These are phyloP conservation scores for Argyrosomus japonicus DNA, from an alignment of 2,113 vertebrate genomes.

Conservation along the genomic window DNA sequence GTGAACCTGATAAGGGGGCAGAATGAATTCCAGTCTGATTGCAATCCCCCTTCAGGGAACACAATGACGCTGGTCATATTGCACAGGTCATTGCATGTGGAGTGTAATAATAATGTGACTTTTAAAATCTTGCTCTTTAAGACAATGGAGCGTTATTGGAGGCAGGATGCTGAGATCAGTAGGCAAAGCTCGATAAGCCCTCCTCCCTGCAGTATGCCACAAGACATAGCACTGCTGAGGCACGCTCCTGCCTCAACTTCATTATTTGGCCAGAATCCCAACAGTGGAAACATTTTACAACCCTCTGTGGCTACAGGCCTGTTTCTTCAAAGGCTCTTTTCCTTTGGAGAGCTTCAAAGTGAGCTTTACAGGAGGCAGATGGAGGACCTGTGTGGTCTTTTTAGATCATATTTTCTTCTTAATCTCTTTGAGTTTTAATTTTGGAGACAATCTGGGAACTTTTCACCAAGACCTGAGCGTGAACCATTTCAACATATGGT, in stretches of 20 bases:
- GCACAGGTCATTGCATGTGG: conserved; percentile 32
- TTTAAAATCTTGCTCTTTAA: conserved; percentile 53
- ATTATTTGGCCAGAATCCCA: conserved; percentile 58
- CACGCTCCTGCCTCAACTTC: conserved; percentile 58
- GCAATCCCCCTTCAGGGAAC: conserved; percentile 13
- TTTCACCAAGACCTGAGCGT: conserved; percentile 14
- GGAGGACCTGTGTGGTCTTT: conserved; percentile 62
- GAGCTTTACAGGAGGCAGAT: conserved; percentile 54
- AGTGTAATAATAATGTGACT: conserved; percentile 20
- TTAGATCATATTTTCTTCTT: conserved; percentile 53
- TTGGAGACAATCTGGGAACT: conserved; percentile 9
- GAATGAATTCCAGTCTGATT: conserved; percentile 24
- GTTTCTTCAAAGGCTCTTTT: conserved; percentile 63
- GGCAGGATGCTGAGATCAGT: conserved; percentile 63
- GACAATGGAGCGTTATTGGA: conserved; percentile 70
- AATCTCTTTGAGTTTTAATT: conserved; percentile 43
- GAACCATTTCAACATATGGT: conserved; percentile 2
- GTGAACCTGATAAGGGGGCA: conserved; percentile 65
- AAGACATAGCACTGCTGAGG: conserved; percentile 52
- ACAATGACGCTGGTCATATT: conserved; percentile 26
- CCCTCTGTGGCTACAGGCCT: conserved; percentile 52
- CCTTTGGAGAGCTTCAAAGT: conserved; percentile 67
- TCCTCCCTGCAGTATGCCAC: conserved; percentile 52
- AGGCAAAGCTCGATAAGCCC: conserved; percentile 54
- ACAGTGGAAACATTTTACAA: conserved; percentile 74